Base-by-base conservation (phyloP, 2,113 vertebrate genomes). In the Lontra canadensis region DNA sequence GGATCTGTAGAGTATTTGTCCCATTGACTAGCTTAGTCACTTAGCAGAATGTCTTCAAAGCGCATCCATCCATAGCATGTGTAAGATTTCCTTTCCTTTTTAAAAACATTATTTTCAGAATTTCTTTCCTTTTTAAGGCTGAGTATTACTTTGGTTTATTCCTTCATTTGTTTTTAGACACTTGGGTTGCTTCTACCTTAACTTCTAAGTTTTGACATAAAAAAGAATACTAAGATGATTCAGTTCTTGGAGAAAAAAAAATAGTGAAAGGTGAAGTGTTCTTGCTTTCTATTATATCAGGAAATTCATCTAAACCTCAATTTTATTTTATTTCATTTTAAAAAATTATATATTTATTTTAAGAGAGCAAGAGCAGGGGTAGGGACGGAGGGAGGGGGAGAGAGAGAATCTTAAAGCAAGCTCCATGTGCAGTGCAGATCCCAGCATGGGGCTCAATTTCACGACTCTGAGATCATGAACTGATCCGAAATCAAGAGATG, bases 121-220 rank as follows among this genome's bases (percentile, higher is more conserved):
- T 44, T 31, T 86, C 12, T 31, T 67, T 91, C n/a, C 18, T 23
- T 90, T 55, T 85, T 57, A 39, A 65, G 63, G 1, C 39, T 74
- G 44, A 87, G 59, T 42, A 67, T 67, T n/a, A 15, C 34, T n/a
- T 67, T 67, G 17, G 15, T 67, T 67, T 67, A 1, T n/a, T 59
- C 29, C 63, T 65, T 76, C 39, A 69, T 85, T 79, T 87, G 0
- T n/a, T 59, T 3, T 90, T 67, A 3, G 47, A 31, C 9, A 36
- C 17, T 93, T 67, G 26, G 34, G 59, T 49, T 90, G 3, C 59
- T 82, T 52, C 83, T 13, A 81, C 18, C 11, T 80, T 55, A 76
- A 2, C 6, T 94, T 95, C 93, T 69, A 36, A 13, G 34, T 92
- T 89, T 97, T 69, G 23, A 76, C 95, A 52, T 90, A 49, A 73